These are phyloP conservation scores for Microtus pennsylvanicus DNA, from an alignment of 2,113 vertebrate species.

Conservation along the genomic window DNA sequence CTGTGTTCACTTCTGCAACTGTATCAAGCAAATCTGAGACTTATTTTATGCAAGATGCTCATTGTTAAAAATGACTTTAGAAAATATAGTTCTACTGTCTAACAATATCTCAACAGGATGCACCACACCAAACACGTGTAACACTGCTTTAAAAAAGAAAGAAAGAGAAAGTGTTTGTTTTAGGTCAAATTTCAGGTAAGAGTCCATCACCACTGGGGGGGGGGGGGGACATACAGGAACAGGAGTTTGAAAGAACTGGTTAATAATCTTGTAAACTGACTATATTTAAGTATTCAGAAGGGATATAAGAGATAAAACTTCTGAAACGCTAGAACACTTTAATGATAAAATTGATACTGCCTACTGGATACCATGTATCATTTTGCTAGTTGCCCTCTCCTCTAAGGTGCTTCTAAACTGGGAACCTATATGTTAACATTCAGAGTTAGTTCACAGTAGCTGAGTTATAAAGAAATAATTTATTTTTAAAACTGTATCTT, in stretches of 20 bases:
- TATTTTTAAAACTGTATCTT: neutral
- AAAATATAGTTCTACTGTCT: slow-evolving; percentile 48
- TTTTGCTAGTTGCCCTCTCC: neutral
- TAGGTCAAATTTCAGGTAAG: neutral
- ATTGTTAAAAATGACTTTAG: slow-evolving; percentile 70
- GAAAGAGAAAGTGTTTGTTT: neutral
- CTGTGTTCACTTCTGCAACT: slow-evolving; percentile 38
- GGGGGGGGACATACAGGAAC: neutral
- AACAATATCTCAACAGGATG: neutral
- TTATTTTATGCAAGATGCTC: slow-evolving; percentile 40
- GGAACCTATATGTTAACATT: slow-evolving; percentile 18
- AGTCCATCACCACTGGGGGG: neutral
- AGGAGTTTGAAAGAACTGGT: neutral
- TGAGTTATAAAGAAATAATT: neutral
- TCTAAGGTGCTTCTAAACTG: neutral
- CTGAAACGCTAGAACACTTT: neutral
- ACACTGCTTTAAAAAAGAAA: neutral
- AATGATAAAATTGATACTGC: neutral
- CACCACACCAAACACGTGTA: slow-evolving; percentile 10
- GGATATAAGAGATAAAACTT: neutral
- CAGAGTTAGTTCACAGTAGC: neutral
- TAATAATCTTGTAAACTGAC: neutral
- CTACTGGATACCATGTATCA: neutral
- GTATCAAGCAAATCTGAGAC: slow-evolving; percentile 47
- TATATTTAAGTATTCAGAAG: neutral